Evolutionary conservation across 2,888 invertebrate species (phyloP).

Genomic region (Papilio demoleus): DNA sequence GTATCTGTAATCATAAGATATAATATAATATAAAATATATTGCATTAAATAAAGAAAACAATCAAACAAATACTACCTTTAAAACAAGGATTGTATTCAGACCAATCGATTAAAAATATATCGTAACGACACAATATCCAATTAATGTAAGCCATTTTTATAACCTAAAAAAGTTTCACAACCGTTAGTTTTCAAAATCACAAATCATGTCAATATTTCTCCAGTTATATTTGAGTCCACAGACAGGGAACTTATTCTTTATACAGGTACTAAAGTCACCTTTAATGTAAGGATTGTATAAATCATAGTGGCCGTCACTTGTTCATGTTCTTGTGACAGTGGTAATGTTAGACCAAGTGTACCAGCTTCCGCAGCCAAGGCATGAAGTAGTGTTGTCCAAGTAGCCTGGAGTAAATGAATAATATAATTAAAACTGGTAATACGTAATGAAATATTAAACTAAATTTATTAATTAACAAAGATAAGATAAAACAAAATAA

Average conservation of each 20-base stretch:
- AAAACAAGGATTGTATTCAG: conserved; percentile 63
- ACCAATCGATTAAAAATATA: conserved; percentile 74
- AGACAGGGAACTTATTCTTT: too few species aligned
- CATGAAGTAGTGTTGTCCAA: conserved; percentile 66
- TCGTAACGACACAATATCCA: conserved; percentile 70
- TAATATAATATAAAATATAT: not conserved
- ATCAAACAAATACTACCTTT: conserved; percentile 55
- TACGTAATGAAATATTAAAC: too few species aligned
- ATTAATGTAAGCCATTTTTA: conserved; percentile 66
- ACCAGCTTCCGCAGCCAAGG: conserved; percentile 71
- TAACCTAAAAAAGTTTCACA: conserved; percentile 52
- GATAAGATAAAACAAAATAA: too few species aligned
- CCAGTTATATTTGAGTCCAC: too few species aligned
- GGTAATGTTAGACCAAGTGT: conserved; percentile 68
- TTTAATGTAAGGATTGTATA: conserved; percentile 65
- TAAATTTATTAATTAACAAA: too few species aligned
- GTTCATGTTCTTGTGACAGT: conserved; percentile 62
- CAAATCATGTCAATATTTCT: too few species aligned
- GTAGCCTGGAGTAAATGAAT: conserved; percentile 54
- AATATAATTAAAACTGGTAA: too few species aligned
- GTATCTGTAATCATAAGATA: conserved; percentile 31
- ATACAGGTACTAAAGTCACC: conserved; percentile 48
- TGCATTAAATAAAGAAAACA: not conserved
- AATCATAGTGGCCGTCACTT: conserved; percentile 59
- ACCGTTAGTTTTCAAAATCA: too few species aligned